These are phyloP conservation scores for Agriopis marginaria DNA, from an alignment of 2,888 invertebrate genomes.

Conservation along the genomic window DNA sequence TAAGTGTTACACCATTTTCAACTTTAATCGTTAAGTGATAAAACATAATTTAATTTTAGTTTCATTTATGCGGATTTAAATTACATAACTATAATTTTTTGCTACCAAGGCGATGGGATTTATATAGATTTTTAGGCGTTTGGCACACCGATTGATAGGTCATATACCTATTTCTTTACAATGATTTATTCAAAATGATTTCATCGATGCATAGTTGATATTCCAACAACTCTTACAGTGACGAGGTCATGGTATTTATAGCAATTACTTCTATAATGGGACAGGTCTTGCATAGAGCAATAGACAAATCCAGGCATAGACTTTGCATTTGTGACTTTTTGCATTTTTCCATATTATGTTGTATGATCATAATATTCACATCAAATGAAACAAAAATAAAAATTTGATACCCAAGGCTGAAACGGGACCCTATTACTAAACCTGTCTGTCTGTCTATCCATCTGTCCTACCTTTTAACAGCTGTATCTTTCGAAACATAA, in stretches of 20 bases:
- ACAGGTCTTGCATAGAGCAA: no score
- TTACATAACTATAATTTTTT: conserved; percentile 32
- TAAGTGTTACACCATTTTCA: conserved; percentile 49
- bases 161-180: conserved; percentile 19
- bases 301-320: no score
- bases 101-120: conserved; percentile 53
- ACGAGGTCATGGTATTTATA: background rate
- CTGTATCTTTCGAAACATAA: no score
- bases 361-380: no score
- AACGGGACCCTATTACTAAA: no score
- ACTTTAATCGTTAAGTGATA: conserved; percentile 33
- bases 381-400: no score
- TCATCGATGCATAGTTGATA: conserved; percentile 18
- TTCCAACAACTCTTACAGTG: conserved; percentile 18
- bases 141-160: conserved; percentile 33
- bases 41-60: conserved; percentile 26
- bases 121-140: conserved; percentile 54
- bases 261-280: no score
- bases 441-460: no score
- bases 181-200: conserved; percentile 1
- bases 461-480: no score
- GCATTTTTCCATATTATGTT: no score
- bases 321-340: no score
- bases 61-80: conserved; percentile 27
- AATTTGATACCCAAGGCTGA: no score